Evolutionary conservation across 1,140 invertebrate genomes (phyloP).

Genomic region (Micrasema minimum): DNA sequence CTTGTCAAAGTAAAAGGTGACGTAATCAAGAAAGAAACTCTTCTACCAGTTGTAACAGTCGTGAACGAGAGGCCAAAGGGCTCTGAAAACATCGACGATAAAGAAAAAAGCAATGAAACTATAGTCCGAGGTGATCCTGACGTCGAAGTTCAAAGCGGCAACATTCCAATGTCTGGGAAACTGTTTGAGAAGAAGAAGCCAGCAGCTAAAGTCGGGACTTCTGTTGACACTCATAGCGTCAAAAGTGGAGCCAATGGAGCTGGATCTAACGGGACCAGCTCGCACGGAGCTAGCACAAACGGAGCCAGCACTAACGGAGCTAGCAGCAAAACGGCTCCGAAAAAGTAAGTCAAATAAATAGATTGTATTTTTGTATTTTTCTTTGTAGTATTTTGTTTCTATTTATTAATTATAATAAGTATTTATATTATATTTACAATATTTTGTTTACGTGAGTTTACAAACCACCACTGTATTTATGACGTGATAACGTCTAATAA

Average conservation of each 20-base stretch:
- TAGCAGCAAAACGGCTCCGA: constrained; percentile 32
- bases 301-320: constrained; percentile 63
- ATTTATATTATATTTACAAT: no score
- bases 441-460: no score
- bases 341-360: constrained; percentile 27
- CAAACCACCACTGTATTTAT: no score
- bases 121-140: constrained; percentile 63
- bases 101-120: constrained; percentile 60
- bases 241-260: constrained; percentile 28
- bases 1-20: constrained; percentile 39
- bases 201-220: constrained; percentile 46
- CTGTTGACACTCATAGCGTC: constrained; percentile 51
- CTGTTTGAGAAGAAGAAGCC: constrained; percentile 51
- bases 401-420: no score
- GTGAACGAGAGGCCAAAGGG: constrained; percentile 60
- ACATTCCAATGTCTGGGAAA: constrained; percentile 59
- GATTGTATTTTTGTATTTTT: no score
- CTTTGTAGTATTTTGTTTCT: no score
- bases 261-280: constrained; percentile 6
- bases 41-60: constrained; percentile 62
- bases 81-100: constrained; percentile 49
- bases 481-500: no score
- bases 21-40: constrained; percentile 51
- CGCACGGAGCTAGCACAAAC: constrained; percentile 57
- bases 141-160: constrained; percentile 64